Conservation (phyloP, 2,113 vertebrate species). For the Hemiscyllium ocellatum region DNA sequence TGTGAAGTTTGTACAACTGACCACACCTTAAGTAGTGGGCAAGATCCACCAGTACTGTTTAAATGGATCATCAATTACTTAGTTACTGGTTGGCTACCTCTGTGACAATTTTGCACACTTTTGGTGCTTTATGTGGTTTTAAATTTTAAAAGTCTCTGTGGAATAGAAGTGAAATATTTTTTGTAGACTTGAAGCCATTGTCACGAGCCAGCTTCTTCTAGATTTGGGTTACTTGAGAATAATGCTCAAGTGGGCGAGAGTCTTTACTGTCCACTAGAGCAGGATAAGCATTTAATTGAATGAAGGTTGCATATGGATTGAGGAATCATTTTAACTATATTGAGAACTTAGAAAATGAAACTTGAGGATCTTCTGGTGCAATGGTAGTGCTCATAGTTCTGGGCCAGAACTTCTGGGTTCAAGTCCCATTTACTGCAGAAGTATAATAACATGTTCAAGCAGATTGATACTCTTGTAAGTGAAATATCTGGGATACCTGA, state of each 20-base stretch:
- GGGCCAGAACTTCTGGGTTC: too few relatives aligned
- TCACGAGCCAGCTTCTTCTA: background rate
- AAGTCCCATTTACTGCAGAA: too few relatives aligned
- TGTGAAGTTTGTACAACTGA: background rate
- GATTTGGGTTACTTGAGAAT: background rate
- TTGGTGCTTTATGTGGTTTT: background rate
- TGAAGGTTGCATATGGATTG: too few relatives aligned
- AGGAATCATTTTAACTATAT: too few relatives aligned
- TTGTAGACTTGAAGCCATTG: background rate
- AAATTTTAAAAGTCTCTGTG: background rate
- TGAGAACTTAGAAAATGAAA: too few relatives aligned
- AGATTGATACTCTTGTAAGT: too few relatives aligned
- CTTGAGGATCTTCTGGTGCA: too few relatives aligned
- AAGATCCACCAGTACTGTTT: background rate
- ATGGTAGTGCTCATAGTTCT: too few relatives aligned
- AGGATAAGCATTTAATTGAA: background rate
- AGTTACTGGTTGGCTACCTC: background rate
- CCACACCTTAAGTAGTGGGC: background rate
- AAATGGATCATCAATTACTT: background rate
- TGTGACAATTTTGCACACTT: background rate
- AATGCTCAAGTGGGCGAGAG: background rate
- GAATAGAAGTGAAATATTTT: background rate
- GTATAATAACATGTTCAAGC: too few relatives aligned
- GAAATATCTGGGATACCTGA: too few relatives aligned
- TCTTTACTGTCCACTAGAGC: background rate